Percentiles rank a stretch among this genome's conserved stretches.
phyloP scores from a whole-genome alignment of 1,140 invertebrate genomes.

The Sitophilus oryzae region DNA sequence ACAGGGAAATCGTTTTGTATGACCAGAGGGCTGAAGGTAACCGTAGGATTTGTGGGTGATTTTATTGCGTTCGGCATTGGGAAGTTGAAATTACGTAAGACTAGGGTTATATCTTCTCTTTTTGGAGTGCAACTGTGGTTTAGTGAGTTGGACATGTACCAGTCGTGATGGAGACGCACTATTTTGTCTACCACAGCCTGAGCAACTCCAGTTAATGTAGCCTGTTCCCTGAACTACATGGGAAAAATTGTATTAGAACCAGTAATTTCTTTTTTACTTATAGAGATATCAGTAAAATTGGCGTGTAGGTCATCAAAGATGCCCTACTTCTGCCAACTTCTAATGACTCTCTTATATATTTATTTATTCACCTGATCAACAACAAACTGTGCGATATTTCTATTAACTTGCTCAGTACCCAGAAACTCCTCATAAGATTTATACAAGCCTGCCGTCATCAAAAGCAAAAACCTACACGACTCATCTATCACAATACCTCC shows the following conservation, averaged over 20 bases:
- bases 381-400: constrained; percentile 70
- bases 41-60: constrained; percentile 48
- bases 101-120: constrained; percentile 74
- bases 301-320: too few species aligned
- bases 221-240: constrained; percentile 69
- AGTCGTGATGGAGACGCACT: constrained; percentile 75
- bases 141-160: constrained; percentile 60
- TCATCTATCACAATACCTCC: constrained; percentile 74
- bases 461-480: constrained; percentile 73
- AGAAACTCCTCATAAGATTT: constrained; percentile 78
- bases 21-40: constrained; percentile 55
- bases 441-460: constrained; percentile 81
- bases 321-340: neutral
- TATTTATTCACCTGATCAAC: constrained; percentile 59
- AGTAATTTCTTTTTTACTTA: too few species aligned
- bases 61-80: constrained; percentile 59
- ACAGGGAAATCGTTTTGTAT: constrained; percentile 24
- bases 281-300: too few species aligned
- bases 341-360: neutral
- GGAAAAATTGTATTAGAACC: constrained; percentile 1
- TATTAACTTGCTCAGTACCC: constrained; percentile 71
- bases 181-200: constrained; percentile 84
- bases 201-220: constrained; percentile 73
- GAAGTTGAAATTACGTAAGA: constrained; percentile 84
- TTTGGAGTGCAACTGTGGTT: constrained; percentile 48